A percentile compares a stretch with the other conserved stretches of the same genome.
Conservation (phyloP, 2,797 vertebrate species). For the Okamejei kenojei region DNA sequence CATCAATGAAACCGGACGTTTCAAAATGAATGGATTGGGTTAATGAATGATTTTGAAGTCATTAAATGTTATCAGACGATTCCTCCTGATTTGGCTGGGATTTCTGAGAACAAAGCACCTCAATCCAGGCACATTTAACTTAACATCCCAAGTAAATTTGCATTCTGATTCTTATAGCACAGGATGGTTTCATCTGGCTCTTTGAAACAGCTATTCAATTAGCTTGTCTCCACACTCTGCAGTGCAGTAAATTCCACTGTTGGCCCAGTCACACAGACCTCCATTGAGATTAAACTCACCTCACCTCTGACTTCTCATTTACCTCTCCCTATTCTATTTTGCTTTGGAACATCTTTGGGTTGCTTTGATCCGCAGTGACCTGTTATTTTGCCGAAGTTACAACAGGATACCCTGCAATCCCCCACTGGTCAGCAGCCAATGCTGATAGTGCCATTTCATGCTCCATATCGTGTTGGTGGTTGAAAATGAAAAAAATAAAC, state of each 20-base stretch:
- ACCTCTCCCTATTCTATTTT: neutral
- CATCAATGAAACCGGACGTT: neutral
- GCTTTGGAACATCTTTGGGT: neutral
- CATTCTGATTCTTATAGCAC: neutral
- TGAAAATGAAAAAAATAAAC: no score
- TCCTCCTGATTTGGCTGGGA: neutral
- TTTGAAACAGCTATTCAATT: conserved; percentile 1
- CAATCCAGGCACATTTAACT: neutral
- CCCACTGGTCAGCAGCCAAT: neutral
- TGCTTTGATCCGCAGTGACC: neutral
- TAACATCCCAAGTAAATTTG: neutral
- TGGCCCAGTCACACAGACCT: neutral
- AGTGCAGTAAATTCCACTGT: neutral
- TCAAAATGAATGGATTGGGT: neutral
- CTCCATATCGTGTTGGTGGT: neutral
- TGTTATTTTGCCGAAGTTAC: neutral
- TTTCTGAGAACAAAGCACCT: neutral
- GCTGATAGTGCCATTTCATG: neutral
- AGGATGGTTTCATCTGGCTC: neutral
- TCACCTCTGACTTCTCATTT: neutral
- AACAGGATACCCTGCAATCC: neutral
- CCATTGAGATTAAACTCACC: neutral
- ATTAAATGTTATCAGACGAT: neutral
- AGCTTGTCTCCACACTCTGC: neutral
- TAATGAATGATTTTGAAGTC: neutral